A percentile compares a stretch with the other conserved stretches of the same genome.
Conservation (phyloP, 2,888 invertebrate genomes). For the Platycheirus albimanus region DNA sequence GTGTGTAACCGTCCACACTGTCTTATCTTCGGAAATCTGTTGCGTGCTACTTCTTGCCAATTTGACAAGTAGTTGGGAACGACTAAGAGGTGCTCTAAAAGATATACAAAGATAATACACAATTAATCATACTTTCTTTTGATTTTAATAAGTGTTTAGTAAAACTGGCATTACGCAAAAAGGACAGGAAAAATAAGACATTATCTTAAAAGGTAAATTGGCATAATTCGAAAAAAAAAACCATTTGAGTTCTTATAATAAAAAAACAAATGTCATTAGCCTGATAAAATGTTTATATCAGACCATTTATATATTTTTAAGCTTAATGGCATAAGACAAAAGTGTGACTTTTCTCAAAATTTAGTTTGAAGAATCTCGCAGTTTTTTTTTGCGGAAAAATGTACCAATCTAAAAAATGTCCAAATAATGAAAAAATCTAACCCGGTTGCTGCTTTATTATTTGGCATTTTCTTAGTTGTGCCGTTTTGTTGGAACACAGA, state of each 20-base stretch:
- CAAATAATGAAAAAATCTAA: neutral
- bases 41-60: neutral
- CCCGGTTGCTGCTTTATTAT: constrained; percentile 8
- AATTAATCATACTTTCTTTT: neutral
- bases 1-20: constrained; percentile 8
- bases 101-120: neutral
- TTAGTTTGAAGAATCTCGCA: constrained; percentile 2
- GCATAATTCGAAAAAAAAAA: constrained; percentile 1
- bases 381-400: constrained; percentile 6
- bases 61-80: constrained; percentile 9
- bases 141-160: neutral
- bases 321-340: constrained; percentile 1
- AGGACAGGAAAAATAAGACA: neutral
- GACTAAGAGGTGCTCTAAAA: constrained; percentile 2
- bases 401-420: neutral
- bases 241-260: neutral
- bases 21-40: constrained; percentile 8
- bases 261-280: too few species aligned
- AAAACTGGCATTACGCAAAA: neutral
- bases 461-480: constrained; percentile 12
- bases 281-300: constrained; percentile 9
- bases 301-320: constrained; percentile 1
- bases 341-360: neutral
- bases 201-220: neutral
- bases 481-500: neutral